Conservation (phyloP, 2,888 invertebrate genomes). For the Coremacera marginata region DNA sequence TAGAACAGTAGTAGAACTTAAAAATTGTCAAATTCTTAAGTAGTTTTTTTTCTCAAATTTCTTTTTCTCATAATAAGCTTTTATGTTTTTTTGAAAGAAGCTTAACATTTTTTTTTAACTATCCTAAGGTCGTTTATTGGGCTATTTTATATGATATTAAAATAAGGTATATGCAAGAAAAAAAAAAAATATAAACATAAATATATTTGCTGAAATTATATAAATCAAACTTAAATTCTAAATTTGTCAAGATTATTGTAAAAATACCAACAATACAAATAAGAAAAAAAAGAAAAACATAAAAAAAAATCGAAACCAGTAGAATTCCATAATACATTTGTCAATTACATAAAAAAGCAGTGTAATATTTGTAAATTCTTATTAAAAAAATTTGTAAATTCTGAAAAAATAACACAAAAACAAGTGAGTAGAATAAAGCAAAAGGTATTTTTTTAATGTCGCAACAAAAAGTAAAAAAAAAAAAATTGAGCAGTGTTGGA, state of each 20-base stretch:
- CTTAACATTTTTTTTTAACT: no score
- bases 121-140: no score
- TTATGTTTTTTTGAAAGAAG: no score
- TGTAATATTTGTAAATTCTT: constrained; percentile 14
- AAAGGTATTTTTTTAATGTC: constrained; percentile 37
- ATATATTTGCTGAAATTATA: constrained; percentile 54
- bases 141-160: not conserved
- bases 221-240: constrained; percentile 58
- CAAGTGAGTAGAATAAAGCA: not conserved
- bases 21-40: not conserved
- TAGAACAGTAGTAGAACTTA: not conserved
- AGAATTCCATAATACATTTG: constrained; percentile 37
- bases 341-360: constrained; percentile 41
- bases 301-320: constrained; percentile 42
- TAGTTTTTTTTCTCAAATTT: not conserved
- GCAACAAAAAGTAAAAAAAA: not conserved
- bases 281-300: constrained; percentile 42
- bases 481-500: not conserved
- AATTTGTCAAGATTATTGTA: constrained; percentile 52
- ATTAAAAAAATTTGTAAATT: not conserved
- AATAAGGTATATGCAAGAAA: constrained; percentile 44
- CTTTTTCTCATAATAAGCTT: not conserved
- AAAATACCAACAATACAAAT: constrained; percentile 17
- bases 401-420: not conserved
- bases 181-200: constrained; percentile 32